Conservation (phyloP, 1,140 invertebrate genomes). For the Hesperophylax magnus region DNA sequence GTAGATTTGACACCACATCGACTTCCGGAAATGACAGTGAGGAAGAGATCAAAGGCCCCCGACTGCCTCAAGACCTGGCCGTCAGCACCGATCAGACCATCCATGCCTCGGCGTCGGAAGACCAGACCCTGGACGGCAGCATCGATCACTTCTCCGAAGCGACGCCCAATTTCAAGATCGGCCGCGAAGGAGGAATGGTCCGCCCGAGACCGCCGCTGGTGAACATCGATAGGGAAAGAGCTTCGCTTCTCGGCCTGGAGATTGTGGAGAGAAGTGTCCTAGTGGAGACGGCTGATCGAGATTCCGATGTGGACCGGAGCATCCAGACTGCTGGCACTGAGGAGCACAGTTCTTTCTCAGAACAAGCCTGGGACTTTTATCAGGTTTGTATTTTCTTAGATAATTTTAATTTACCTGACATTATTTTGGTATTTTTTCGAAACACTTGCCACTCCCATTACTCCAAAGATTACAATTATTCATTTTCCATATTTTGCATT, state of each 20-base stretch:
- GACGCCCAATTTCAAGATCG: slow-evolving; percentile 73
- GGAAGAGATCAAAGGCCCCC: slow-evolving; percentile 64
- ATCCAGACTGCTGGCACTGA: slow-evolving; percentile 71
- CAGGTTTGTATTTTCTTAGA: slow-evolving; percentile 69
- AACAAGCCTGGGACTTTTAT: slow-evolving; percentile 89
- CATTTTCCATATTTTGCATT: no score
- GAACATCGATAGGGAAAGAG: slow-evolving; percentile 64
- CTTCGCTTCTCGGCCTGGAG: slow-evolving; percentile 63
- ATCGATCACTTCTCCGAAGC: slow-evolving; percentile 60
- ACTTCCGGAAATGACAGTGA: slow-evolving; percentile 70
- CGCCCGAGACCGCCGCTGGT: slow-evolving; percentile 62
- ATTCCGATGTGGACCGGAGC: slow-evolving; percentile 68
- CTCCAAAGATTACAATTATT: no score
- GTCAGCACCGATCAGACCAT: slow-evolving; percentile 69
- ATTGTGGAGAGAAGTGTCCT: slow-evolving; percentile 64
- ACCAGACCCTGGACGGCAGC: slow-evolving; percentile 65
- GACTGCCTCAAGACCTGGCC: slow-evolving; percentile 63
- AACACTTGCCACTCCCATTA: no score
- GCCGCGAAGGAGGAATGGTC: slow-evolving; percentile 69
- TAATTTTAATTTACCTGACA: no score
- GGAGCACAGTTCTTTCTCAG: slow-evolving; percentile 87
- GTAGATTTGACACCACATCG: slow-evolving; percentile 68
- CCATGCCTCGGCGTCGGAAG: slow-evolving; percentile 61
- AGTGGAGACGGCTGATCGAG: slow-evolving; percentile 65
- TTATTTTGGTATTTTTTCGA: no score